Evolutionary conservation across 2,888 invertebrate species (phyloP), one percentile per base, ranked within the genome.

Genomic region (Hypomecis atomaria): DNA sequence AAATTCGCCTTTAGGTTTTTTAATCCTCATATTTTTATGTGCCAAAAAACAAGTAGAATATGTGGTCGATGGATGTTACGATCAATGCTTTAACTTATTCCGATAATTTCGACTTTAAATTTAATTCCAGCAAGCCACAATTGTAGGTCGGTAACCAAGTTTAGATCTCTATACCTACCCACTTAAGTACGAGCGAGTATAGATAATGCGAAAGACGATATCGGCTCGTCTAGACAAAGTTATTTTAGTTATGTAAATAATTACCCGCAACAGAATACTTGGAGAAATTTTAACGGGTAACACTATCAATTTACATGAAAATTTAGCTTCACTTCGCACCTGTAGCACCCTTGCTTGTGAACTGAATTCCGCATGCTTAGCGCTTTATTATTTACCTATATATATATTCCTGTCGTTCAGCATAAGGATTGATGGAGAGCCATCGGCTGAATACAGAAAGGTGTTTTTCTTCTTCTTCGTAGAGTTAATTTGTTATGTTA

Each of bases 241-340:
- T 44, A 11, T 42, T 40, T 48, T 34, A 7, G 10, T 58, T 40
- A 56, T 48, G 43, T 60, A 49, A 56, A 64, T 59, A 62, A 69
- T 65, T 67, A 50, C 69, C 38, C 44, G 49, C 59, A 34, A 61
- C 63, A 38, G 5, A n/a, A 54, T 50, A 69, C 62, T 62, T 69
- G 57, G 67, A 68, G 69, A 66, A 73, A 73, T 63, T 74, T 71
- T 37, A 13, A 43, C 65, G 50, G 59, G 53, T 67, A 48, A 44
- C 33, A 36, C 62, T 71, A 69, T 71, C 65, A 75, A 72, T 71
- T 74, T 74, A 67, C 67, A 66, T 61, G 70, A 69, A 68, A 68
- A 67, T 71, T 50, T 67, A 54, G 34, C 53, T 65, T 57, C 54
- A 9, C 59, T 34, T 66, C 58, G 34, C 34, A 48, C 59, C 59